phyloP scores from a whole-genome alignment of 1,140 invertebrate genomes.

The Condylostylus longicornis region DNA sequence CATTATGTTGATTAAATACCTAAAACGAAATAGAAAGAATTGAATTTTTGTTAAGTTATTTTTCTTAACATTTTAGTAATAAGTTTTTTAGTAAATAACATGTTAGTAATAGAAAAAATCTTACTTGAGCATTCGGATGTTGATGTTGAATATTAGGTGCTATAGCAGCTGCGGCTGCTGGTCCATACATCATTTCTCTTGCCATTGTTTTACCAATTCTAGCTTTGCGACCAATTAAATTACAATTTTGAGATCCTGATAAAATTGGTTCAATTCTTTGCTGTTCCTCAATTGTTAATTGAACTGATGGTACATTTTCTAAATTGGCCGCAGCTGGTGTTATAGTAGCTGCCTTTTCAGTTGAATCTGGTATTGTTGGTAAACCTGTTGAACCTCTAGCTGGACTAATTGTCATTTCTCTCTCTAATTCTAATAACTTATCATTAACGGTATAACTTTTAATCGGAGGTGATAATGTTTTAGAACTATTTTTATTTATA shows the following conservation, averaged over 20 bases:
- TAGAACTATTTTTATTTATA: no score
- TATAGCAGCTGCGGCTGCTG: conserved; percentile 1
- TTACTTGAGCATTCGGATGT: not conserved
- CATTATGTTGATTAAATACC: no score
- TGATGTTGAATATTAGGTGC: conserved; percentile 11
- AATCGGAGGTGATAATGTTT: conserved; percentile 24
- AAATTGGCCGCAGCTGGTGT: no score
- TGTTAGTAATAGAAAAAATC: no score
- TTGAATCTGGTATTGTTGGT: not conserved
- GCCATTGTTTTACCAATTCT: conserved; percentile 54
- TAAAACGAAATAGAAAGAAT: no score
- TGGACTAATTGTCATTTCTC: conserved; percentile 41
- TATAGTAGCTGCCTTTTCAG: not conserved
- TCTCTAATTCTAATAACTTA: conserved; percentile 7
- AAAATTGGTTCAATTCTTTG: no score
- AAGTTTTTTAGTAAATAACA: no score
- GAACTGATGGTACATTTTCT: no score
- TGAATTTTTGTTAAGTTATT: no score
- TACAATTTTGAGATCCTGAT: no score
- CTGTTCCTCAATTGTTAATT: not conserved
- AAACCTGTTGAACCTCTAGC: no score
- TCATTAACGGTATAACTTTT: conserved; percentile 26
- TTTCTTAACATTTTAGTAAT: no score
- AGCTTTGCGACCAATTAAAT: conserved; percentile 34
- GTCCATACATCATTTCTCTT: conserved; percentile 33